phyloP scores from a whole-genome alignment of 64 coral and sea anemone genomes.

The Actinia equina region DNA sequence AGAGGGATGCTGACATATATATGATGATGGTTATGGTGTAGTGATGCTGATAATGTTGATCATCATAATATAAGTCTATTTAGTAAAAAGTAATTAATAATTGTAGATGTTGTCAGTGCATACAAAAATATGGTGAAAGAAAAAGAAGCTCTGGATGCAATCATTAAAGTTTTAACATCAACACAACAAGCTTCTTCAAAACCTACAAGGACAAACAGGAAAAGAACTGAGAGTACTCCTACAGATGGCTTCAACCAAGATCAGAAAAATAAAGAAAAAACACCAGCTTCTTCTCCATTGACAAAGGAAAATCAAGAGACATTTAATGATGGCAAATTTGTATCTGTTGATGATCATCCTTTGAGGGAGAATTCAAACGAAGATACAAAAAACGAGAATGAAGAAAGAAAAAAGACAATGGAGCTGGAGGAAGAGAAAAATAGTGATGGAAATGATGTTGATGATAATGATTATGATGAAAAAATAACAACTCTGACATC shows the following conservation, averaged over 20 bases:
- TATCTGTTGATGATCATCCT: slow-evolving; percentile 5
- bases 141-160: slow-evolving; percentile 94
- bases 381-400: neutral
- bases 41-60: neutral
- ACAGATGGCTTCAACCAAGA: neutral
- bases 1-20: no score
- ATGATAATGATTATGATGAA: slow-evolving; percentile 18
- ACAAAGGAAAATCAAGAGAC: neutral
- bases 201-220: slow-evolving; percentile 18
- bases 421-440: neutral
- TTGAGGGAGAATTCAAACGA: neutral
- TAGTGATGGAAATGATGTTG: neutral
- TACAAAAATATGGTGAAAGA: slow-evolving; percentile 92
- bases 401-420: neutral
- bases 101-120: slow-evolving; percentile 92
- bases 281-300: neutral
- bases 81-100: no score
- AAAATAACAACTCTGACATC: slow-evolving; percentile 65
- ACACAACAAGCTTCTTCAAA: slow-evolving; percentile 25
- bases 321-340: neutral
- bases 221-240: slow-evolving; percentile 1
- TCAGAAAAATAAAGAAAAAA: neutral
- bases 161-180: slow-evolving; percentile 77
- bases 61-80: no score
- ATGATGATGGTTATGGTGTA: no score